phyloP scores from a whole-genome alignment of 2,888 invertebrate genomes.

The Hesperia comma region DNA sequence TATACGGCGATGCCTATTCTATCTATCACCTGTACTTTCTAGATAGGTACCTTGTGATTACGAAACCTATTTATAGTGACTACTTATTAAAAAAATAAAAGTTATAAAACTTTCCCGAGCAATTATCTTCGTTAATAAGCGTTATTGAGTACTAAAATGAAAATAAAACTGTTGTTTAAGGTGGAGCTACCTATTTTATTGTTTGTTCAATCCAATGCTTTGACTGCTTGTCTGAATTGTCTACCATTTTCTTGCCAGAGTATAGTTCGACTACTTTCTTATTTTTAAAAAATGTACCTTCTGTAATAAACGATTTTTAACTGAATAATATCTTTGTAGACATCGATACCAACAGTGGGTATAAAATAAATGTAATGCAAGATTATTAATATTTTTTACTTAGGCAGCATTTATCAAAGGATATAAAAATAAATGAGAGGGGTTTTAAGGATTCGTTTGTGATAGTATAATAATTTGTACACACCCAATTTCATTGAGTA shows the following conservation, averaged over 20 bases:
- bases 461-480: too few species aligned
- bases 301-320: not conserved
- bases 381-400: too few species aligned
- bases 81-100: not conserved
- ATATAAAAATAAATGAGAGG: too few species aligned
- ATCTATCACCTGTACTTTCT: constrained; percentile 21
- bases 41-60: constrained; percentile 30
- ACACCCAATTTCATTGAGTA: too few species aligned
- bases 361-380: too few species aligned
- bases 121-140: constrained; percentile 15
- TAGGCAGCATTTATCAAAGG: too few species aligned
- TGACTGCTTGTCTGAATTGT: not conserved
- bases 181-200: not conserved
- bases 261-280: not conserved
- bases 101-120: constrained; percentile 1
- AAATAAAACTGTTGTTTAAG: not conserved
- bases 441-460: too few species aligned
- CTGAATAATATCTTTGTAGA: too few species aligned
- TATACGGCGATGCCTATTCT: constrained; percentile 14
- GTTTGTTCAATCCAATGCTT: not conserved
- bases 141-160: not conserved
- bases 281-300: not conserved
- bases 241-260: not conserved
- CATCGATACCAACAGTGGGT: too few species aligned
- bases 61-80: constrained; percentile 15